Base-by-base conservation (phyloP, 2,113 vertebrate genomes). In the Trachemys scripta region DNA sequence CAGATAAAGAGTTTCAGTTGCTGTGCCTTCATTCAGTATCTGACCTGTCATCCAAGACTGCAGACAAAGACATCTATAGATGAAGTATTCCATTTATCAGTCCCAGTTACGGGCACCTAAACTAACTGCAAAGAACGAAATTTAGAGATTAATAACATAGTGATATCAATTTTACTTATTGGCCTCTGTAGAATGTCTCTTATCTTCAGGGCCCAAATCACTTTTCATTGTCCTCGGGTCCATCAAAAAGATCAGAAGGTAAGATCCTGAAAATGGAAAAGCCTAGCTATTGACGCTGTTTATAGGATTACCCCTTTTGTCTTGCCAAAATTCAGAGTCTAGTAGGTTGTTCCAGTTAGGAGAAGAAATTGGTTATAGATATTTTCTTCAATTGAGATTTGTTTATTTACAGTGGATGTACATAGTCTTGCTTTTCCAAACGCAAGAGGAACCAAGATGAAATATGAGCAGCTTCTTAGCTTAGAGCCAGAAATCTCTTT, bases 91-190 rank as follows among this genome's bases (percentile, higher is more conserved):
- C 29, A 93, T 91, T 16, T 22, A 80, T 62, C 53, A 82, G 31
- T 92, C 13, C 8, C 45, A 54, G 7, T 54, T 54, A 54, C 8
- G 20, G 53, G 20, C 53, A 22, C 53, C 53, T 54, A 54, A 54
- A 54, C 53, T 6, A 83, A 20, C 76, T 92, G 76, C 91, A 93
- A 93, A 45, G 49, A 93, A 94, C 38, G 49, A 94, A 89, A 82
- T 38, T 29, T 45, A 88, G 53, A 17, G 69, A 45, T 90, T 91
- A 94, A 80, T 94, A 82, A 85, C 19, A 86, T 1, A 85, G 10
- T 82, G 65, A 91, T 90, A 5, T 51, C 27, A 31, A 85, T 92
- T 86, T 17, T 88, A 5, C 45, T 90, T 89, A 72, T 91, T 76
- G 91, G 38, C 29, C 29, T 5, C 59, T 62, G 27, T 10, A 90